phyloP scores from a whole-genome alignment of 1,140 invertebrate species.

The Apocrypta bakeri region DNA sequence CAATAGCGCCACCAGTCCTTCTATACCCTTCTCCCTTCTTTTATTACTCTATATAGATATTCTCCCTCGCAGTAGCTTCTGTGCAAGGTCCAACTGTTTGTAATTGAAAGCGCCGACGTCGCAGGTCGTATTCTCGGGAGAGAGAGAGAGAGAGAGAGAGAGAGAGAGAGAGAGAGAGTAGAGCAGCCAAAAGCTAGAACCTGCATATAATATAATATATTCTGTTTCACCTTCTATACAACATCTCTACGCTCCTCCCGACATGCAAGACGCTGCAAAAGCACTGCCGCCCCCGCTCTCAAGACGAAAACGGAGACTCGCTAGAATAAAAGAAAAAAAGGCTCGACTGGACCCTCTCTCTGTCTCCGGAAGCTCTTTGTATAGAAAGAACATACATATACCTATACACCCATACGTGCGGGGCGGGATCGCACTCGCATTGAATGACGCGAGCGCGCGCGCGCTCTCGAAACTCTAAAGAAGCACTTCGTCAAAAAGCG shows the following conservation, averaged over 20 bases:
- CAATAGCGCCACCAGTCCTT: background rate
- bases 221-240: too few relatives aligned
- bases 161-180: too few relatives aligned
- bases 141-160: too few relatives aligned
- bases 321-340: conserved; percentile 31
- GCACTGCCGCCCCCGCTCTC: background rate
- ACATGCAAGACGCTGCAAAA: background rate
- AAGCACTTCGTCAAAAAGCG: conserved; percentile 74
- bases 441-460: conserved; percentile 67
- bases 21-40: background rate
- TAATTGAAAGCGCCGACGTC: conserved; percentile 7
- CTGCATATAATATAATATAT: background rate
- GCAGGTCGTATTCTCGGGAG: conserved; percentile 41
- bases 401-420: too few relatives aligned
- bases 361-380: conserved; percentile 70
- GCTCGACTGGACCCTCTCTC: conserved; percentile 18
- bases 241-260: too few relatives aligned
- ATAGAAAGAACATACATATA: conserved; percentile 37
- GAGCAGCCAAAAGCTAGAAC: conserved; percentile 15
- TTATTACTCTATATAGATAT: background rate
- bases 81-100: conserved; percentile 40
- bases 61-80: too few relatives aligned
- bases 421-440: conserved; percentile 56
- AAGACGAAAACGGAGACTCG: background rate
- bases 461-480: conserved; percentile 68